Base-by-base conservation (phyloP, 2,797 vertebrate species). In the Pseudomugil gertrudae region DNA sequence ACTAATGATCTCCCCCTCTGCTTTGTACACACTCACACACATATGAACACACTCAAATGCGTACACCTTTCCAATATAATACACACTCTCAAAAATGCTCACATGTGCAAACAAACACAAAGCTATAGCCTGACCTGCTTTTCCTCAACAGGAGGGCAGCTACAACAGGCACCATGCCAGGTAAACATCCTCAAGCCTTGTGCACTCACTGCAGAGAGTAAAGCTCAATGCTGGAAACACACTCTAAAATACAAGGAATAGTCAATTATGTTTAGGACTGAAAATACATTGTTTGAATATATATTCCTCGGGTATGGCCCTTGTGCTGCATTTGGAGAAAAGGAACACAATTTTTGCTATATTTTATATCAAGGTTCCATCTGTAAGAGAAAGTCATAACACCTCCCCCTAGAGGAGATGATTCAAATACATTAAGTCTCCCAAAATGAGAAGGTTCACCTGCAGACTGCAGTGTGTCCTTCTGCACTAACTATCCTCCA, bases 121-220 rank as follows among this genome's bases (percentile, higher is more conserved):
- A 81, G 81, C 78, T 86, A 84, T 84, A 87, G 80, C 87, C 88
- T 89, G 82, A 87, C 87, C 90, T 88, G 89, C 79, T 88, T 87
- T 88, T 79, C 87, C 85, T 84, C 90, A 90, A 86, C 85, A 89
- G 89, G 90, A 92, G 88, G 88, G 85, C 86, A 88, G 84, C 90
- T 88, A 88, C 88, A 89, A 88, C 89, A 92, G 92, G 92, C 91
- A 91, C 84, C 89, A 88, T 92, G 92, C 93, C 92, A 94, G 91
- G 90, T 90, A 89, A 90, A 92, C 88, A 92, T 93, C 92, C 92
- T 93, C 90, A 76, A 93, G 92, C 90, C 82, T 87, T 91, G 83
- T 91, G 90, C 87, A 81, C 91, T 93, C 88, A 62, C 89, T 88
- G 89, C 87, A 86, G 85, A 92, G 89, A 87, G 86, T 87, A 89